Evolutionary conservation across 2,113 vertebrate species (phyloP).

Genomic region (Myanophis thanlyinensis): DNA sequence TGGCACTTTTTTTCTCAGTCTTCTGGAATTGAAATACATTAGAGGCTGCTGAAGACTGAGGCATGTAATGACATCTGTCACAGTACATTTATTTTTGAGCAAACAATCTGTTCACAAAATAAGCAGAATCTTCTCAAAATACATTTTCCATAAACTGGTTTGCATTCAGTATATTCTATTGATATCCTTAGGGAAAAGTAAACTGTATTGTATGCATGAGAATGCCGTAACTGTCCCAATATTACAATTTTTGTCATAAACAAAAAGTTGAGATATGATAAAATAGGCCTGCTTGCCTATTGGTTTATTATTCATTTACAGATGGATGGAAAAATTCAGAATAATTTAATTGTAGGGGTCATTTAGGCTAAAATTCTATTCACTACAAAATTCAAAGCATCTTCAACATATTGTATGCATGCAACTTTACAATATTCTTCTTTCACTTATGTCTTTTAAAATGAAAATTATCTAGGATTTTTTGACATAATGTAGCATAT

Average conservation of each 20-base stretch:
- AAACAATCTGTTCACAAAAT: slow-evolving; percentile 38
- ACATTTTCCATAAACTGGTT: slow-evolving; percentile 2
- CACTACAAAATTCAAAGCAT: not conserved
- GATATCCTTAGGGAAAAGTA: not conserved
- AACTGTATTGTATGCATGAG: not conserved
- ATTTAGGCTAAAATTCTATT: not conserved
- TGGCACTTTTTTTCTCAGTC: slow-evolving; percentile 53
- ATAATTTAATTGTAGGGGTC: not conserved
- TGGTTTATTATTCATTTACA: not conserved
- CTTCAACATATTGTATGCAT: not conserved
- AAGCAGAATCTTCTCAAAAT: slow-evolving; percentile 38
- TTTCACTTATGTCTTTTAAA: not conserved
- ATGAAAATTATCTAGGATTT: not conserved
- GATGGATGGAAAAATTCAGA: not conserved
- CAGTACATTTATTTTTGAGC: slow-evolving; percentile 53
- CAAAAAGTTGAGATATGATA: not conserved
- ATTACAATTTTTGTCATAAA: not conserved
- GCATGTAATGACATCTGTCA: slow-evolving; percentile 54
- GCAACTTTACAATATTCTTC: not conserved
- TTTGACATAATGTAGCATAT: not conserved
- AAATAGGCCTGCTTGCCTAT: not conserved
- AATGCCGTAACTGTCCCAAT: not conserved
- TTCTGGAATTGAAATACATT: slow-evolving; percentile 29
- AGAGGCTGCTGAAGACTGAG: slow-evolving; percentile 41
- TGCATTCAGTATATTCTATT: not conserved